Conservation (phyloP, 2,797 vertebrate genomes). For the Microcaecilia unicolor region DNA sequence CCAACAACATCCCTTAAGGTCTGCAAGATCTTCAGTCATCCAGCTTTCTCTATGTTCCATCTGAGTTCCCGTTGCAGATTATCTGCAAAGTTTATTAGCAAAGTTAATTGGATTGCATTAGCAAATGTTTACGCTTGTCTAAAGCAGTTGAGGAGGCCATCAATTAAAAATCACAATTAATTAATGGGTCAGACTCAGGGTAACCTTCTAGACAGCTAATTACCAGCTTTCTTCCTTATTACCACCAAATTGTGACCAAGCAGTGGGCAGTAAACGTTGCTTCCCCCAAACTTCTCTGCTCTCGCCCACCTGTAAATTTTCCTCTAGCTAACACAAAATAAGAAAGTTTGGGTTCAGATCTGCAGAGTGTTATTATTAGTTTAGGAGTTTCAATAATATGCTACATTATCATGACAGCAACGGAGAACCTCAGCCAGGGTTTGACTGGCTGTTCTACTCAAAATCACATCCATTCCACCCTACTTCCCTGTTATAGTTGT, state of each 20-base stretch:
- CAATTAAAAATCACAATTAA: slow-evolving; percentile 30
- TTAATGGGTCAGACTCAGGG: slow-evolving; percentile 18
- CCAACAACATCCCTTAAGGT: too few species aligned
- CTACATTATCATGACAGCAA: too few species aligned
- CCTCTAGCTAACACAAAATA: too few species aligned
- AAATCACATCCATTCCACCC: too few species aligned
- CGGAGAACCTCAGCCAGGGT: too few species aligned
- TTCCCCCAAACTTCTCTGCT: too few species aligned
- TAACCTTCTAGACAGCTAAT: slow-evolving; percentile 19
- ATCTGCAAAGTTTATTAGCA: slow-evolving; percentile 65
- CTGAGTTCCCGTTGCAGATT: slow-evolving; percentile 33
- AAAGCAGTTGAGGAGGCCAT: slow-evolving; percentile 14
- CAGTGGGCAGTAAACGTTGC: background rate
- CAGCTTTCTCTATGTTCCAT: slow-evolving; percentile 7
- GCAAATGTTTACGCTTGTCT: slow-evolving; percentile 28
- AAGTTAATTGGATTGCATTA: slow-evolving; percentile 63
- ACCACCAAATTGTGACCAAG: slow-evolving; percentile 1
- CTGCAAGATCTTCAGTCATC: background rate
- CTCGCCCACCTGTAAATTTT: too few species aligned
- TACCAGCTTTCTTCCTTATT: slow-evolving; percentile 14
- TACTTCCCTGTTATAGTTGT: too few species aligned
- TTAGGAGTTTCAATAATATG: too few species aligned
- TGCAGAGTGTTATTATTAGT: too few species aligned
- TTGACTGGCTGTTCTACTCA: too few species aligned
- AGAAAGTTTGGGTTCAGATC: too few species aligned